Percentiles rank a stretch among this genome's conserved stretches.
These are phyloP conservation scores for Drosophila kuntzei DNA, from an alignment of 2,888 invertebrate species.

Conservation along the genomic window DNA sequence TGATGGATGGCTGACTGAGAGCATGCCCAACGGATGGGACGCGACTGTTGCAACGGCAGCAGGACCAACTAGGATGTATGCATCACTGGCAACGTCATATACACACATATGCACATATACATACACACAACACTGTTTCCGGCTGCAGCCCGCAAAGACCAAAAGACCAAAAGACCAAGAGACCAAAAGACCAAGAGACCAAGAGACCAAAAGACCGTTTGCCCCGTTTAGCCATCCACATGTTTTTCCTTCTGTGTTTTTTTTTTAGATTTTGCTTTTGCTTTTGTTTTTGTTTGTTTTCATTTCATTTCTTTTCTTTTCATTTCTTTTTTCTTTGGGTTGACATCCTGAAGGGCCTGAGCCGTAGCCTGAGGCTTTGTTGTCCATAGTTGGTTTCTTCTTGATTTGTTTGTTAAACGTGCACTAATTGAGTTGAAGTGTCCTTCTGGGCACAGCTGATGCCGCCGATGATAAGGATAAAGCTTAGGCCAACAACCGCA, in stretches of 20 bases:
- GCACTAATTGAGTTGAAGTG: conserved; percentile 77
- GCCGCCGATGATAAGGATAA: conserved; percentile 56
- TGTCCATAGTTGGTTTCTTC: conserved; percentile 27
- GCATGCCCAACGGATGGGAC: conserved; percentile 14
- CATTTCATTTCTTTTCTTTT: conserved; percentile 1
- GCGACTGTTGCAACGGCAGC: conserved; percentile 12
- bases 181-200: too few relatives aligned
- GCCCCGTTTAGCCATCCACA: conserved; percentile 21
- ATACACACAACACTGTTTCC: conserved; percentile 36
- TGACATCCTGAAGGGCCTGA: conserved; percentile 73
- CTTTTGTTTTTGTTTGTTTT: conserved; percentile 22
- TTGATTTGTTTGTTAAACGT: conserved; percentile 70
- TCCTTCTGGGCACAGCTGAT: conserved; percentile 49
- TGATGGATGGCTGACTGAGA: conserved; percentile 49
- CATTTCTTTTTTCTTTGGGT: conserved; percentile 27
- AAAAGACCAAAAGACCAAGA: too few relatives aligned
- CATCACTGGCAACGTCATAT: conserved; percentile 66
- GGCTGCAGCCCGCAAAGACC: conserved; percentile 54
- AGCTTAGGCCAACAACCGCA: conserved; percentile 33
- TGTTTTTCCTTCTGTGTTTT: conserved; percentile 37
- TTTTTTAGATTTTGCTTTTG: conserved; percentile 16
- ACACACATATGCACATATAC: neutral
- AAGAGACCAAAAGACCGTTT: too few relatives aligned
- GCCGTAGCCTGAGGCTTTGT: conserved; percentile 21
- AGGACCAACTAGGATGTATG: conserved; percentile 67